Conservation (phyloP, 2,797 vertebrate species). For the Acrossocheilus wenchowensis region DNA sequence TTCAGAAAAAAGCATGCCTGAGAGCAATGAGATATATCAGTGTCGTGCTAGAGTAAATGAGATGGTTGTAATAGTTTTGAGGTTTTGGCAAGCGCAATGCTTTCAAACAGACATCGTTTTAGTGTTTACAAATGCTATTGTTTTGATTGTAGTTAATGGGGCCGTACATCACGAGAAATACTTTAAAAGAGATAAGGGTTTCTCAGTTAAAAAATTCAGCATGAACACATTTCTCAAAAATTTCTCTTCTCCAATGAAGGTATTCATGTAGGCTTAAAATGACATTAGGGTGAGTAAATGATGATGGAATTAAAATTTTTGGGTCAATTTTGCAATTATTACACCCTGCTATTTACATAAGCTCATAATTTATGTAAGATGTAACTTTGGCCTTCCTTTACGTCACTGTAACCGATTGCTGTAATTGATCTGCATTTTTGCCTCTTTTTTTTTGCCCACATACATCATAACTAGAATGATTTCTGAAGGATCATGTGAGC, state of each 20-base stretch:
- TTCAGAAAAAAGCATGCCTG: neutral
- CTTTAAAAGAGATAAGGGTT: too few relatives aligned
- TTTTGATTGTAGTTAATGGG: neutral
- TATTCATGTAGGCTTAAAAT: neutral
- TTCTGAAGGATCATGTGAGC: neutral
- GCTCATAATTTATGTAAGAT: constrained; percentile 10
- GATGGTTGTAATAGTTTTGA: constrained; percentile 8
- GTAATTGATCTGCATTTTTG: neutral
- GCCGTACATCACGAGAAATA: neutral
- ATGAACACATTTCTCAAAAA: neutral
- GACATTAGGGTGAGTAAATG: neutral
- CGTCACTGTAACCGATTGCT: neutral
- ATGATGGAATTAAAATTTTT: neutral
- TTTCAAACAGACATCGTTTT: constrained; percentile 4
- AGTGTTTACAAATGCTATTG: too few relatives aligned
- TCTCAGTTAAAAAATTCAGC: neutral
- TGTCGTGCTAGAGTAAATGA: neutral
- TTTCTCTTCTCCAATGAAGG: neutral
- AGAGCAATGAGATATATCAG: neutral
- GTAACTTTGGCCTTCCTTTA: neutral
- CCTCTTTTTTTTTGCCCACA: neutral
- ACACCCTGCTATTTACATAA: constrained; percentile 1
- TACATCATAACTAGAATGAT: neutral
- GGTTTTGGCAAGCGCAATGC: neutral
- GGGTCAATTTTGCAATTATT: neutral